Base-by-base conservation (phyloP, 2,113 vertebrate species). In the Neogobius melanostomus region DNA sequence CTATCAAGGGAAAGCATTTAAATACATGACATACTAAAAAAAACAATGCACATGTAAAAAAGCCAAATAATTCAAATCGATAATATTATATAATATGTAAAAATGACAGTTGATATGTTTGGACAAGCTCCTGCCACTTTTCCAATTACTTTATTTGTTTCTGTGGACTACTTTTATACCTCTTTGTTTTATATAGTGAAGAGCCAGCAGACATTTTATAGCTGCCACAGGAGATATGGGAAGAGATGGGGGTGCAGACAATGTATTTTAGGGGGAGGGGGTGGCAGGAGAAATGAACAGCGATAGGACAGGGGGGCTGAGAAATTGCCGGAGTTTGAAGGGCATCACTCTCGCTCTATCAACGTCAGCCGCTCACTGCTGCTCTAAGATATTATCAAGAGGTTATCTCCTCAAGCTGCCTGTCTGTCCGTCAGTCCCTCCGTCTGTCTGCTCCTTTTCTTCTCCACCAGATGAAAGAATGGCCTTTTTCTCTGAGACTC, bases 291-390 rank as follows among this genome's bases (percentile, higher is more conserved):
- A 78, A 81, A 85, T 81, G 77, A 85, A 76, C 73, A 75, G 75
- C 76, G 84, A 78, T 70, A 81, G 68, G 56, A 61, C 16, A 42
- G 2, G 14, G 51, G 64, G 59, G 69, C 47, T 57, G 65, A 80
- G 77, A 74, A 87, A 89, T 81, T 87, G 87, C 75, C 82, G 75
- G 73, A 86, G 86, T 90, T 89, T 91, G 89, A 91, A 91, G 89
- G 90, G 89, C 89, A 90, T 89, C 89, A 87, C 81, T 89, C 85
- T 81, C 71, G 69, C 85, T 87, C 87, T 82, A 88, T 91, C 89
- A 91, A 88, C 86, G 87, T 90, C 90, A 85, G 82, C 80, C 73
- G 75, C 74, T 71, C 80, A 62, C 74, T 51, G 64, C 71, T 79
- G 80, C 85, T 75, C 75, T 86, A 81, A 72, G 90, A 91, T 88